These are phyloP conservation scores for Ornithoptera alexandrae DNA, from an alignment of 2,888 invertebrate genomes.

Conservation along the genomic window DNA sequence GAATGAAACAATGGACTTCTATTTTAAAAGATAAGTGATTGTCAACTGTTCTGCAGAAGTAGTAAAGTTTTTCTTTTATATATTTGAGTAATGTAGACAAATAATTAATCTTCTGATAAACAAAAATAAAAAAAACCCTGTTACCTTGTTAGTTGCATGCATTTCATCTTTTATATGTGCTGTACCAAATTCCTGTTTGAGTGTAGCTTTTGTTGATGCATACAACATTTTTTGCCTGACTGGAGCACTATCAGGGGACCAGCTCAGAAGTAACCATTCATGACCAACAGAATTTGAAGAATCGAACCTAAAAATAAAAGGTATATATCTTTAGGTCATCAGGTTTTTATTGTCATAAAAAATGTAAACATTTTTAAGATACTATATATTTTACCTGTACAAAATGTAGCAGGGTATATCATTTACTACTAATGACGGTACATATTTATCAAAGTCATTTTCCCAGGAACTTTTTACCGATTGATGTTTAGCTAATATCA, in stretches of 20 bases:
- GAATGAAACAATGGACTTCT: too few relatives aligned
- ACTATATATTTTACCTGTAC: conserved; percentile 81
- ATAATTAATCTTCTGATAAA: not conserved
- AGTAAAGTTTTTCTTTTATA: too few relatives aligned
- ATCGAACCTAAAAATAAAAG: conserved; percentile 81
- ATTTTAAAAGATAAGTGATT: too few relatives aligned
- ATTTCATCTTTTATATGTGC: conserved; percentile 96
- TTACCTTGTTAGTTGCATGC: conserved; percentile 89
- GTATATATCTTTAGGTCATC: not conserved
- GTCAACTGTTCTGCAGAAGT: too few relatives aligned
- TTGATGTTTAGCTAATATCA: conserved; percentile 83
- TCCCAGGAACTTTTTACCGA: conserved; percentile 89
- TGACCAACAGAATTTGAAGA: conserved; percentile 88
- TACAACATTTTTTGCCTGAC: conserved; percentile 98
- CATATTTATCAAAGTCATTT: conserved; percentile 89
- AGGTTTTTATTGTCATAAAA: not conserved
- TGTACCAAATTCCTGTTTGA: conserved; percentile 97
- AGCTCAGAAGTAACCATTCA: conserved; percentile 95
- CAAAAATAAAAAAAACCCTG: conserved; percentile 34
- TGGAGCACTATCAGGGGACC: conserved; percentile 95
- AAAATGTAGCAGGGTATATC: conserved; percentile 95
- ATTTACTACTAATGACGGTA: conserved; percentile 85
- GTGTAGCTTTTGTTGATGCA: conserved; percentile 97
- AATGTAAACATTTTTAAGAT: not conserved
- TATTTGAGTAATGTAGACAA: not conserved